Evolutionary conservation across 2,113 vertebrate species (phyloP).

Genomic region (Gymnorhina tibicen): DNA sequence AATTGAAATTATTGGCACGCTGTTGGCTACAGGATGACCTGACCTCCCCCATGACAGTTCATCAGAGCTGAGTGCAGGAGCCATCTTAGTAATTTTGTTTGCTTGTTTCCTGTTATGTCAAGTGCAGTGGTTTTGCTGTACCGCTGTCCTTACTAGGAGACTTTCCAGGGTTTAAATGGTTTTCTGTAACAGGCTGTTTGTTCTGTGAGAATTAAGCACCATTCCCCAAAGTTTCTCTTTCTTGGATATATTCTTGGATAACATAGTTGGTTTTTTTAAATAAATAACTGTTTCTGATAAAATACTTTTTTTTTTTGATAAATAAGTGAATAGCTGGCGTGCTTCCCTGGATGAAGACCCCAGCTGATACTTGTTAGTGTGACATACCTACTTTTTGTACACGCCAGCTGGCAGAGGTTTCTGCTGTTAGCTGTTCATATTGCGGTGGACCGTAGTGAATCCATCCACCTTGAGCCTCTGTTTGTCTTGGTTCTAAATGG

Average conservation of each 20-base stretch:
- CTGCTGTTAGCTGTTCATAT: background rate
- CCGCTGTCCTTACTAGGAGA: background rate
- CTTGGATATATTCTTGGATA: background rate
- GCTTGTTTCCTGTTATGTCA: background rate
- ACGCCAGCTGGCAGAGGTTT: background rate
- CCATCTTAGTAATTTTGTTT: background rate
- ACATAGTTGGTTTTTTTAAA: background rate
- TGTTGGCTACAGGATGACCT: background rate
- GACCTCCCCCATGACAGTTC: background rate
- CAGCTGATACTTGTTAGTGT: background rate
- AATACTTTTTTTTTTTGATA: background rate
- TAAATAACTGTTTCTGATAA: background rate
- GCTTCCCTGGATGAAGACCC: background rate
- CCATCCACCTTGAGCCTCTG: accelerated
- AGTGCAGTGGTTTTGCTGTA: background rate
- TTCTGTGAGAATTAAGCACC: background rate
- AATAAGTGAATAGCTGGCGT: background rate
- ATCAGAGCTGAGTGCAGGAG: background rate
- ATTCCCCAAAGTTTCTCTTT: background rate
- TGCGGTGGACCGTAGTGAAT: background rate
- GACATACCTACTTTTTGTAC: background rate
- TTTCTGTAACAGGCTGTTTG: background rate
- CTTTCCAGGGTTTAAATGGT: background rate
- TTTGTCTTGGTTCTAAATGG: background rate
- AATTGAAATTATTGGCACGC: background rate